A percentile compares a stretch with the other conserved stretches of the same genome.
phyloP scores from a whole-genome alignment of 2,113 vertebrate genomes.

The Pelecanus crispus region DNA sequence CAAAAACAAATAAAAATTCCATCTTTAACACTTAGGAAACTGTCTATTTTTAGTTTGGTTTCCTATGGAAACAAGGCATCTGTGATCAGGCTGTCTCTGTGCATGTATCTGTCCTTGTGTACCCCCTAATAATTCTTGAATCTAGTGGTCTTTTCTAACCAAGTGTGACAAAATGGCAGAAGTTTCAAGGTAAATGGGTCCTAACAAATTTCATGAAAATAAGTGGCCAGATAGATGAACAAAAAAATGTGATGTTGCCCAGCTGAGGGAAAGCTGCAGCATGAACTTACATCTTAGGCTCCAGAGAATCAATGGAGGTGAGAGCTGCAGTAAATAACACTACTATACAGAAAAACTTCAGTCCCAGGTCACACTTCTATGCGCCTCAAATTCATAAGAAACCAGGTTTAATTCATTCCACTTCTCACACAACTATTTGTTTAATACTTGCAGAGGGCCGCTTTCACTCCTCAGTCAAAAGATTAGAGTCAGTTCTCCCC shows the following conservation, averaged over 20 bases:
- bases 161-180: background rate
- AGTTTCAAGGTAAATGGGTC: background rate
- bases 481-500: background rate
- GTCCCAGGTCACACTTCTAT: background rate
- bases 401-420: background rate
- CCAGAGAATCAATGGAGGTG: background rate
- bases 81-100: slow-evolving; percentile 59
- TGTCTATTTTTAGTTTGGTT: slow-evolving; percentile 65
- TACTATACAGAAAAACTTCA: background rate
- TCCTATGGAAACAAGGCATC: slow-evolving; percentile 66
- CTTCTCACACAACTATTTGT: background rate
- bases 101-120: slow-evolving; percentile 61
- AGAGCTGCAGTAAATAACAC: background rate
- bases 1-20: slow-evolving; percentile 67
- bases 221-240: background rate
- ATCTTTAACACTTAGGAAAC: slow-evolving; percentile 64
- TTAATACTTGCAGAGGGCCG: background rate
- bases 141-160: slow-evolving; percentile 9
- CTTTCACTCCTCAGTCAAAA: background rate
- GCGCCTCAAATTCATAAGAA: background rate
- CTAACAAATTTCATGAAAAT: background rate
- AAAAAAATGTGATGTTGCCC: background rate
- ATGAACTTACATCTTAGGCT: background rate
- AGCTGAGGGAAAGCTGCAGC: background rate
- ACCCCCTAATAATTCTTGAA: slow-evolving; percentile 62